Percentiles rank a stretch among this genome's conserved stretches.
phyloP scores from a whole-genome alignment of 2,797 vertebrate genomes.

The Enteromius anoplus region DNA sequence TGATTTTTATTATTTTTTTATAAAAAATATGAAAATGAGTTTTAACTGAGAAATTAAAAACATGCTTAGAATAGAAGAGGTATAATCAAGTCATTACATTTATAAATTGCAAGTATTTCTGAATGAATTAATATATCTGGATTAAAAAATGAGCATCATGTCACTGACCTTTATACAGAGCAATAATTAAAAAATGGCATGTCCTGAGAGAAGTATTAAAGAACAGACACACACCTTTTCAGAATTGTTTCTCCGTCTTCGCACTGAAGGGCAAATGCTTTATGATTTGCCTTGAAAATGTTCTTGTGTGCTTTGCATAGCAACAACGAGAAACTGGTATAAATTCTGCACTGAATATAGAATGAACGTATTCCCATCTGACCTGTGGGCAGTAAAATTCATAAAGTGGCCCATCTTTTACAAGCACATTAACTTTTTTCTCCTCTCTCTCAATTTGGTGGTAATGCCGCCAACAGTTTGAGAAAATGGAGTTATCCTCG shows the following conservation, averaged over 20 bases:
- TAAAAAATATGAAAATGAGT: neutral
- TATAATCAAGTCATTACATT: neutral
- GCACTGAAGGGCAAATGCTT: slow-evolving; percentile 50
- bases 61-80: neutral
- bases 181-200: slow-evolving; percentile 11
- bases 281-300: slow-evolving; percentile 61
- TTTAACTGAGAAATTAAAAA: neutral
- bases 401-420: slow-evolving; percentile 64
- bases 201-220: slow-evolving; percentile 23
- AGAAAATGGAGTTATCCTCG: slow-evolving; percentile 44
- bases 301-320: slow-evolving; percentile 64
- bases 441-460: slow-evolving; percentile 44
- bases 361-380: slow-evolving; percentile 67
- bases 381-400: slow-evolving; percentile 67
- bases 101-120: neutral
- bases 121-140: neutral
- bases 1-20: neutral
- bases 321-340: slow-evolving; percentile 60
- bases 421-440: slow-evolving; percentile 63
- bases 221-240: slow-evolving; percentile 11
- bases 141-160: neutral
- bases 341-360: slow-evolving; percentile 65
- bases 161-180: neutral
- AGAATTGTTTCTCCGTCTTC: slow-evolving; percentile 32
- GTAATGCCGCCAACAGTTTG: slow-evolving; percentile 41